These are phyloP conservation scores for Drosophila meridionalis DNA, from an alignment of 2,888 invertebrate genomes.

Conservation along the genomic window DNA sequence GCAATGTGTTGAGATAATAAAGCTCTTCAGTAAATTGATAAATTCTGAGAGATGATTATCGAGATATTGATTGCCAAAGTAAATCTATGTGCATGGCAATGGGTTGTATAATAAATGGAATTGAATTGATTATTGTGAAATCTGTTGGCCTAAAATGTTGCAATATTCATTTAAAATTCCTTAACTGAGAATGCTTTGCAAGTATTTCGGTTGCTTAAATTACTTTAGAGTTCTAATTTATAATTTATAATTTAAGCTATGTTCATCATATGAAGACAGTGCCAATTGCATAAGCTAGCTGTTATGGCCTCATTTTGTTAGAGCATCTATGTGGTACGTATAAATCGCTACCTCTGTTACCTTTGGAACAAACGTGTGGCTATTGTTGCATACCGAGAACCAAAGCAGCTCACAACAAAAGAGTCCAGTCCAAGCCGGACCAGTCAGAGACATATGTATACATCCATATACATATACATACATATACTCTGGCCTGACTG, in stretches of 20 bases:
- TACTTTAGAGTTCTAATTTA: background rate
- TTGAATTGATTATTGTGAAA: background rate
- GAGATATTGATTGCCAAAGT: conserved; percentile 2
- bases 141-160: background rate
- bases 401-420: conserved; percentile 67
- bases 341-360: conserved; percentile 76
- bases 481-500: conserved; percentile 31
- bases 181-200: background rate
- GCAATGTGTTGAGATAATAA: conserved; percentile 7
- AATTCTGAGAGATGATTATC: conserved; percentile 10
- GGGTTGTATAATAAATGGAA: background rate
- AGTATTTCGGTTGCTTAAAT: background rate
- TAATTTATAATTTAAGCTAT: too few relatives aligned
- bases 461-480: conserved; percentile 23
- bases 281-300: background rate
- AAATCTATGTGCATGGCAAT: conserved; percentile 7
- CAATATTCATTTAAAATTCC: background rate
- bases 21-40: conserved; percentile 1
- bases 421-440: conserved; percentile 51
- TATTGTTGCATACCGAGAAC: conserved; percentile 73
- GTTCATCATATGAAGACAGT: too few relatives aligned
- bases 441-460: background rate
- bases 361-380: conserved; percentile 65
- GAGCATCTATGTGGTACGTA: conserved; percentile 39
- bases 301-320: conserved; percentile 1